Evolutionary conservation across 2,888 invertebrate species (phyloP).

Genomic region (Scaptomyza cyrtandrae): DNA sequence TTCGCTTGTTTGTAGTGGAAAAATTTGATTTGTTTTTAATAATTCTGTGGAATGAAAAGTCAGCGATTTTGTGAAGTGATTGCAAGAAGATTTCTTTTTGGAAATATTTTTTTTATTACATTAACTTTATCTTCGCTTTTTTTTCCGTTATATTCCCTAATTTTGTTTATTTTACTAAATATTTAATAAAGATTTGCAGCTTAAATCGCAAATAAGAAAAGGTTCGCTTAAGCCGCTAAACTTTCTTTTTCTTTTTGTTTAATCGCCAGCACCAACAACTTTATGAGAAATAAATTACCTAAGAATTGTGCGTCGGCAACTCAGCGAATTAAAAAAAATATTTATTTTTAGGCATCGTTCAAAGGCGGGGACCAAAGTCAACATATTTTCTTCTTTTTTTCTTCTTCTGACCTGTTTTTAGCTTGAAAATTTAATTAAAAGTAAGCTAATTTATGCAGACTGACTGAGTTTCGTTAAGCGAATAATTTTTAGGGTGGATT

Average conservation of each 20-base stretch:
- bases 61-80: background rate
- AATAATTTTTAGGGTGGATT: slow-evolving; percentile 21
- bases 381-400: background rate
- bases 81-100: background rate
- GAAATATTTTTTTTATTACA: no score
- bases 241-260: background rate
- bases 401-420: background rate
- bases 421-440: slow-evolving; percentile 72
- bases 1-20: slow-evolving; percentile 14
- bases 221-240: background rate
- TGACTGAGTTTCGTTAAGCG: slow-evolving; percentile 25
- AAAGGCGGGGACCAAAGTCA: slow-evolving; percentile 8
- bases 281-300: slow-evolving; percentile 44
- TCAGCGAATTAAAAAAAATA: slow-evolving; percentile 39
- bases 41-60: slow-evolving; percentile 10
- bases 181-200: slow-evolving; percentile 4
- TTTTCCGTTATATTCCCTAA: background rate
- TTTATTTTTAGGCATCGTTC: slow-evolving; percentile 22
- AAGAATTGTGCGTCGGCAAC: slow-evolving; percentile 23
- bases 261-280: slow-evolving; percentile 6
- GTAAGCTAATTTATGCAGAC: slow-evolving; percentile 54
- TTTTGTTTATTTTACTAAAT: background rate
- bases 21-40: slow-evolving; percentile 21
- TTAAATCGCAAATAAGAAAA: slow-evolving; percentile 6
- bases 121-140: no score